Conservation (phyloP, 2,797 vertebrate genomes). For the Cyclura pinguis region DNA sequence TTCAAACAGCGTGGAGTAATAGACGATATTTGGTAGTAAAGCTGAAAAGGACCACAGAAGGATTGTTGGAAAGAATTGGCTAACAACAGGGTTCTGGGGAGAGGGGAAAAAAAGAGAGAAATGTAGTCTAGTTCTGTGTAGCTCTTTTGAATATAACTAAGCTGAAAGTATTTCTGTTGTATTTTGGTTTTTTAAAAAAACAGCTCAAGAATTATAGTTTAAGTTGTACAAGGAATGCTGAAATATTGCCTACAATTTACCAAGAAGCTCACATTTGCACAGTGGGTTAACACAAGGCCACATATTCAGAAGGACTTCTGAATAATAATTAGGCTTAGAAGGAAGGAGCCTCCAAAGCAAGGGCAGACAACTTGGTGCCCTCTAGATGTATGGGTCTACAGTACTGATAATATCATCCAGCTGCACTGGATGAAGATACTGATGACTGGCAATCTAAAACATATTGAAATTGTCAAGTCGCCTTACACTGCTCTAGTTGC, state of each 20-base stretch:
- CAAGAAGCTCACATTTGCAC: not conserved
- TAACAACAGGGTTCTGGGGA: constrained; percentile 89
- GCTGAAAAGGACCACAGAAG: constrained; percentile 95
- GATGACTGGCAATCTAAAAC: not conserved
- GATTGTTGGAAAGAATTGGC: constrained; percentile 95
- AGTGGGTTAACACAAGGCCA: not conserved
- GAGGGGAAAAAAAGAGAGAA: not conserved
- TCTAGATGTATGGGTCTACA: not conserved
- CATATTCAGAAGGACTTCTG: not conserved
- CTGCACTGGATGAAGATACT: no score
- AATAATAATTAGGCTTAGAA: not conserved
- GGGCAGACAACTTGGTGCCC: no score
- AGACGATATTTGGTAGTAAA: constrained; percentile 91
- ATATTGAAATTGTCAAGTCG: not conserved
- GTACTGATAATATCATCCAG: no score
- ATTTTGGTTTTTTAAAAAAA: constrained; percentile 15
- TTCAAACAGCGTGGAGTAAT: constrained; percentile 93
- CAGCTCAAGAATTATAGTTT: not conserved
- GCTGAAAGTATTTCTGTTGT: not conserved
- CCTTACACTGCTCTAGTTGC: no score
- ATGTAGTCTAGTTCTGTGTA: not conserved
- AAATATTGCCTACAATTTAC: not conserved
- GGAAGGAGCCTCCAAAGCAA: not conserved
- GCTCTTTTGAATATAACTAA: not conserved
- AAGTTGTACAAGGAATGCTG: constrained; percentile 4